phyloP scores from a whole-genome alignment of 1,140 invertebrate genomes.

The Drosophila repleta region DNA sequence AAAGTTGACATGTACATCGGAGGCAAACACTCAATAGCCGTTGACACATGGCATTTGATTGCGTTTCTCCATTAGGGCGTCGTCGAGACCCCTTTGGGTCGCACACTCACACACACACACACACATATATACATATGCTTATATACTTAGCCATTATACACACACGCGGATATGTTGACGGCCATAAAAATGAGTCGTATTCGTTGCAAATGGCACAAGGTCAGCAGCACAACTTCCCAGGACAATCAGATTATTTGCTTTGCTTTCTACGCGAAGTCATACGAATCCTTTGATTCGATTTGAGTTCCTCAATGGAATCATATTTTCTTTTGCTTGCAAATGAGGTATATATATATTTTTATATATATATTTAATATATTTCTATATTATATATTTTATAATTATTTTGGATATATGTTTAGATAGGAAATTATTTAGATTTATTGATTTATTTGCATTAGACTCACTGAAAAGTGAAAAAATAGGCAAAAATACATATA shows the following conservation, averaged over 20 bases:
- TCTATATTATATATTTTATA: too few species aligned
- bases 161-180: slow-evolving; percentile 11
- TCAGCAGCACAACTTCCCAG: slow-evolving; percentile 5
- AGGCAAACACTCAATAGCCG: slow-evolving; percentile 38
- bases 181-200: slow-evolving; percentile 18
- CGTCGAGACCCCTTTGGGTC: slow-evolving; percentile 29
- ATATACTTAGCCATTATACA: too few species aligned
- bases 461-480: too few species aligned
- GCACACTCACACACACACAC: neutral
- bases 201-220: slow-evolving; percentile 10
- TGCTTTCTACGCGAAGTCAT: neutral
- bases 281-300: neutral
- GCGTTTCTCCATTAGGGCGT: slow-evolving; percentile 34
- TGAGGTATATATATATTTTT: too few species aligned
- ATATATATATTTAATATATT: too few species aligned
- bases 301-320: too few species aligned
- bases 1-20: slow-evolving; percentile 25
- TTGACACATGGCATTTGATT: slow-evolving; percentile 52
- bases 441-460: too few species aligned
- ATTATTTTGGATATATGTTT: too few species aligned
- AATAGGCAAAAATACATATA: too few species aligned
- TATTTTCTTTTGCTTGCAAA: too few species aligned
- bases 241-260: neutral
- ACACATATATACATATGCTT: too few species aligned
- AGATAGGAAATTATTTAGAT: too few species aligned